Evolutionary conservation across 1,140 invertebrate species (phyloP), one percentile per base, ranked within the genome.

Genomic region (Pentalonia nigronervosa): DNA sequence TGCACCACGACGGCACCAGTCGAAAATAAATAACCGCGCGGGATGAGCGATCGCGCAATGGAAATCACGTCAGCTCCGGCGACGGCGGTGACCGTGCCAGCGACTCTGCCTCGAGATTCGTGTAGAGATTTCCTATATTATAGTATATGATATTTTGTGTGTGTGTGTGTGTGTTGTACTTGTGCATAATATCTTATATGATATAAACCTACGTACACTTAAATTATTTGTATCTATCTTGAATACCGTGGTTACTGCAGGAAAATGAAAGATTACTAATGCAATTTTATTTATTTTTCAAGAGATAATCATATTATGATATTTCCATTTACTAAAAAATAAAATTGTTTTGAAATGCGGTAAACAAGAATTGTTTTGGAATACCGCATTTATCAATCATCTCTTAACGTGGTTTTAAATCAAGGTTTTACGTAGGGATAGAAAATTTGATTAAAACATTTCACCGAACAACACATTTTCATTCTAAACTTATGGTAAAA

Each of bases 21-120:
- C 76, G 91, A 86, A 93, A 93, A 93, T 93, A 93, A 93, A 93
- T 93, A 93, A 93, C 48, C 91, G 30, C 36, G 23, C 48, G 34
- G 81, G 91, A 86, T 93, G 91, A 93, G 81, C 91, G 67, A 93
- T 93, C 81, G 76, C 91, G 89, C 48, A 8, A 50, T 34, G 34
- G n/a, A 86, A 93, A 93, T 93, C 76, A 53, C 91, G 34, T 84
- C 91, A 76, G 67, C 56, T 91, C 45, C 14, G 89, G 60, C 60
- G 60, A 67, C 41, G 41, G 41, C 56, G 90, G 25, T 41, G 45
- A 91, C 25, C 30, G 47, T 83, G 67, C 90, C 90, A 92, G 67
- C 60, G n/a, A 20, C 67, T 34, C 60, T 11, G 34, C 36, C 36
- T 23, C 4, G 90, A 91, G 90, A 91, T 91, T 76, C 76, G 76